Conservation (phyloP, 2,888 invertebrate genomes). For the Ptychoptera contaminata region DNA sequence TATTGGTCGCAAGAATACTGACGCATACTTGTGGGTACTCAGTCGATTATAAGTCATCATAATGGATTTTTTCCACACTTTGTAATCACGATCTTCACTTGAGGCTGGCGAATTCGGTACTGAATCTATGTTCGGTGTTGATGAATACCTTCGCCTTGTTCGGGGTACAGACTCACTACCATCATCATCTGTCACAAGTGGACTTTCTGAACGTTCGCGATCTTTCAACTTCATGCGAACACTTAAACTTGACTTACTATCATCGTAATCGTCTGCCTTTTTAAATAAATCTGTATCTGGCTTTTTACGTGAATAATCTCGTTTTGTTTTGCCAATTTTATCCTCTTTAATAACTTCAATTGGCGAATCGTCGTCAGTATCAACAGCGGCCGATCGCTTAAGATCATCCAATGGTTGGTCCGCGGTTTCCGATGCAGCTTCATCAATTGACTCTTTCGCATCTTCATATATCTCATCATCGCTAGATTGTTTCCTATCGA, state of each 20-base stretch:
- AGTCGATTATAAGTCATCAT: constrained; percentile 61
- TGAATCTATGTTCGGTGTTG: constrained; percentile 41
- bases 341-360: constrained; percentile 46
- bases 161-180: constrained; percentile 12
- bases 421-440: constrained; percentile 9
- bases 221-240: constrained; percentile 30
- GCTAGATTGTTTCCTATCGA: neutral
- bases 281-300: constrained; percentile 18
- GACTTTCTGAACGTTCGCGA: constrained; percentile 37
- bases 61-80: constrained; percentile 80
- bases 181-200: constrained; percentile 36
- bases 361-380: constrained; percentile 40
- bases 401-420: constrained; percentile 10
- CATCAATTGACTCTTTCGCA: constrained; percentile 5
- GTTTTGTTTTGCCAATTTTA: constrained; percentile 42
- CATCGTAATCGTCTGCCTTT: neutral
- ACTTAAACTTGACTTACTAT: constrained; percentile 13
- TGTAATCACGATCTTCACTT: constrained; percentile 62
- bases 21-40: constrained; percentile 73
- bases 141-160: constrained; percentile 26
- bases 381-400: constrained; percentile 15
- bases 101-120: constrained; percentile 37
- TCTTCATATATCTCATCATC: constrained; percentile 3
- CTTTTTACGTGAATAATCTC: constrained; percentile 42
- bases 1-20: constrained; percentile 72